Evolutionary conservation across 2,797 vertebrate species (phyloP).

Genomic region (Pyrrhura leucotis): DNA sequence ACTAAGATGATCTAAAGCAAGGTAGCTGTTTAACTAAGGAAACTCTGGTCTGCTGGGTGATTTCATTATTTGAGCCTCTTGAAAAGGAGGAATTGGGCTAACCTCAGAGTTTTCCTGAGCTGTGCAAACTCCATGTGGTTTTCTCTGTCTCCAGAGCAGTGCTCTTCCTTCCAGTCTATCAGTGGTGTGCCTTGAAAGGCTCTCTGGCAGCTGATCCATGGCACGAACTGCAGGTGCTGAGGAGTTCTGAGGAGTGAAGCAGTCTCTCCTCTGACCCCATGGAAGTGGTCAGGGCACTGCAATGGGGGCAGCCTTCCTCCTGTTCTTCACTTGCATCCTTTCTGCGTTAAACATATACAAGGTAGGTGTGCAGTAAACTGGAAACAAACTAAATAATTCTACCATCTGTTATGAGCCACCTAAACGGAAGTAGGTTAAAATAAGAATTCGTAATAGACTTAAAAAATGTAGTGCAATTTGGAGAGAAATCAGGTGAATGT

Average conservation of each 20-base stretch:
- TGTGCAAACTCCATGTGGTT: neutral
- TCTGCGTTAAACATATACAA: neutral
- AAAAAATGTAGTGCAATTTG: conserved; percentile 23
- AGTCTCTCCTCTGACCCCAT: neutral
- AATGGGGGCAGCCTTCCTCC: neutral
- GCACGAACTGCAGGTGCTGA: neutral
- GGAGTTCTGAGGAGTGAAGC: neutral
- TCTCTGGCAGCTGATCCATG: neutral
- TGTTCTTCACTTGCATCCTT: neutral
- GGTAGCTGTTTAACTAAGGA: neutral
- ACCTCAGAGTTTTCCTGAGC: neutral
- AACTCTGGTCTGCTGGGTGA: neutral
- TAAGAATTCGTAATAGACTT: conserved; percentile 40
- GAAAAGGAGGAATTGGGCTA: neutral
- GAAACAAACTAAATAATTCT: conserved; percentile 35
- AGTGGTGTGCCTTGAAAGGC: neutral
- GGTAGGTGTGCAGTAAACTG: neutral
- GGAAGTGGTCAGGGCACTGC: neutral
- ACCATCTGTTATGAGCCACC: conserved; percentile 31
- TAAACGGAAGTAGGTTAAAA: conserved; percentile 48
- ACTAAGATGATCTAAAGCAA: neutral
- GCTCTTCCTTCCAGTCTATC: neutral
- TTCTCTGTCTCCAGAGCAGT: neutral
- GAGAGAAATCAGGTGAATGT: conserved; percentile 47
- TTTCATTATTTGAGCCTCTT: neutral